Conservation (phyloP, 1,140 invertebrate genomes). For the Hesperophylax magnus region DNA sequence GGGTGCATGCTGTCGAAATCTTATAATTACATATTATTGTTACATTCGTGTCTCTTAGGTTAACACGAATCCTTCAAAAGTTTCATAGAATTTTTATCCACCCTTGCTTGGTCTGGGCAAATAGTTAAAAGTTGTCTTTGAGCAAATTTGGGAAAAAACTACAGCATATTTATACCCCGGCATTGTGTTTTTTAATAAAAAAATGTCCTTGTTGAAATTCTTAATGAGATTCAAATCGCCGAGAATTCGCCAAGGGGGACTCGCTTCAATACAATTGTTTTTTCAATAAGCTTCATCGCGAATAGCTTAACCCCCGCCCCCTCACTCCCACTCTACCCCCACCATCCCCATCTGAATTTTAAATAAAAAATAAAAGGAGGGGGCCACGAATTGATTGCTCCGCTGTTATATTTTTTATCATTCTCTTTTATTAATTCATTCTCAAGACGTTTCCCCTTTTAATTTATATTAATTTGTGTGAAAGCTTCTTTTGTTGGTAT, state of each 20-base stretch:
- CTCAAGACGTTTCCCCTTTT: constrained; percentile 44
- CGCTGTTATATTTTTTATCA: constrained; percentile 50
- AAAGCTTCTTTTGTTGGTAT: constrained; percentile 52
- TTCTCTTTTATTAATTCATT: constrained; percentile 52
- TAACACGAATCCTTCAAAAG: too few species aligned
- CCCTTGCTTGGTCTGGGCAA: too few species aligned
- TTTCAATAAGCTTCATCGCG: constrained; percentile 23
- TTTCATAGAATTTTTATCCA: too few species aligned
- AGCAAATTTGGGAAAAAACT: too few species aligned
- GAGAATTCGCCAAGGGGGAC: constrained; percentile 8
- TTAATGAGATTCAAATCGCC: constrained; percentile 23
- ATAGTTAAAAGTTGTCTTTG: too few species aligned
- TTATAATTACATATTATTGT: too few species aligned
- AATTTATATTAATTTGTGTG: constrained; percentile 55
- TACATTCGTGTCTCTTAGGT: too few species aligned
- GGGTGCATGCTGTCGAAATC: too few species aligned
- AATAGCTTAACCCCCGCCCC: constrained; percentile 13
- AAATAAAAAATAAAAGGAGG: constrained; percentile 43
- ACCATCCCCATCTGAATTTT: constrained; percentile 48
- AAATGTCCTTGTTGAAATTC: not conserved
- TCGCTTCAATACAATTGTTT: constrained; percentile 24
- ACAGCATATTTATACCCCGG: too few species aligned
- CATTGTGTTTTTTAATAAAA: constrained; percentile 2
- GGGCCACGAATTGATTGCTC: constrained; percentile 34
- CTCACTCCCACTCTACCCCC: not conserved